Conservation (phyloP, 1,140 invertebrate species). For the Octopus bimaculoides region DNA sequence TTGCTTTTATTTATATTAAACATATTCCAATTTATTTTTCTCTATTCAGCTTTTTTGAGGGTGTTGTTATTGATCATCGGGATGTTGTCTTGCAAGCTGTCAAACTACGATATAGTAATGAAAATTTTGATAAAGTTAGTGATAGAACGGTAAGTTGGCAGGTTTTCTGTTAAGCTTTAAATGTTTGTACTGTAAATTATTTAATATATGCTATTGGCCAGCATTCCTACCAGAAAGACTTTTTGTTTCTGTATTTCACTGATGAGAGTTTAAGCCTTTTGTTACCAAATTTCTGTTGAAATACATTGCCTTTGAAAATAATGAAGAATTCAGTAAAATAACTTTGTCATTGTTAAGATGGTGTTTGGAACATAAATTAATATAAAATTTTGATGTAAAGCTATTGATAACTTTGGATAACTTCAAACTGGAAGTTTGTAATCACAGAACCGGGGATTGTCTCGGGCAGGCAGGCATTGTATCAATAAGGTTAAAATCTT, state of each 20-base stretch:
- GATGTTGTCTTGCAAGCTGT: slow-evolving; percentile 49
- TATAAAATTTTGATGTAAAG: no score
- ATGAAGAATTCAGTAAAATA: no score
- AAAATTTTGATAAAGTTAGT: slow-evolving; percentile 42
- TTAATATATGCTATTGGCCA: neutral
- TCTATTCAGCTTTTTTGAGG: slow-evolving; percentile 48
- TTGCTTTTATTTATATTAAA: no score
- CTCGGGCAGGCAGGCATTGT: no score
- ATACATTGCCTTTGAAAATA: no score
- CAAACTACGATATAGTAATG: slow-evolving; percentile 48
- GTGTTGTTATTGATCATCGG: slow-evolving; percentile 47
- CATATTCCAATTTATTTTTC: neutral
- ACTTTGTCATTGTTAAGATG: no score
- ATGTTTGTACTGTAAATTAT: neutral
- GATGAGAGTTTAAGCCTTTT: neutral
- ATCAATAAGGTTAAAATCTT: no score
- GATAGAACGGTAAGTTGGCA: slow-evolving; percentile 37
- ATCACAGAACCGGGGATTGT: no score
- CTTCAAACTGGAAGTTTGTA: no score
- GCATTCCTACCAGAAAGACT: neutral
- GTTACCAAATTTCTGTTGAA: no score
- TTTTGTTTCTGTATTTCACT: neutral
- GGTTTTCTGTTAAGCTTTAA: neutral
- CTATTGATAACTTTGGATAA: no score
- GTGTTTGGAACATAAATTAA: no score